phyloP scores from a whole-genome alignment of 2,113 vertebrate species.

The Mesitornis unicolor region DNA sequence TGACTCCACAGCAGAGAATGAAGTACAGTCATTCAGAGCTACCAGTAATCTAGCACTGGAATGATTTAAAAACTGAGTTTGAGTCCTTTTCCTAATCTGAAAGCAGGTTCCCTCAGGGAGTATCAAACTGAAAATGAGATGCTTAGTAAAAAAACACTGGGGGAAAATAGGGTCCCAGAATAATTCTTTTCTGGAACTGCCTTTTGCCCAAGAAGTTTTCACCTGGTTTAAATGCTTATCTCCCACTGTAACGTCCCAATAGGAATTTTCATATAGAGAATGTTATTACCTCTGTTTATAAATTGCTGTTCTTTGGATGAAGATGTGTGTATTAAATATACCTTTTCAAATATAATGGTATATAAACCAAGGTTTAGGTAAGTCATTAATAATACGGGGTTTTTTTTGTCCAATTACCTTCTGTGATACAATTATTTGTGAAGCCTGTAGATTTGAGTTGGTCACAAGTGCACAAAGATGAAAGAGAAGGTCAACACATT shows the following conservation, averaged over 20 bases:
- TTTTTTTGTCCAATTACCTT: neutral
- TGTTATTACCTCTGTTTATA: neutral
- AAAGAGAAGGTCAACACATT: conserved; percentile 61
- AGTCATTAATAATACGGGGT: neutral
- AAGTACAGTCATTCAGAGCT: neutral
- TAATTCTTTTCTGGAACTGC: neutral
- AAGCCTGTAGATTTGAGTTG: conserved; percentile 18
- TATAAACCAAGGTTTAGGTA: neutral
- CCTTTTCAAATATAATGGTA: neutral
- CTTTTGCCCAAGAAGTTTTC: neutral
- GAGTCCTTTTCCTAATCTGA: neutral
- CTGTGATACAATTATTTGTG: conserved; percentile 23
- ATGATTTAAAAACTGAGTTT: neutral
- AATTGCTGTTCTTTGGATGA: neutral
- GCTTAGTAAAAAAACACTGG: neutral
- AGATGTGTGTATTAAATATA: neutral
- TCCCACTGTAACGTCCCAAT: neutral
- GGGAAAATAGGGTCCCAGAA: neutral
- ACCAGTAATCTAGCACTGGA: neutral
- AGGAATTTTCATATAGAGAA: neutral
- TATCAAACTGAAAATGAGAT: neutral
- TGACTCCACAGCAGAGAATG: neutral
- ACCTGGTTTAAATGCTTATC: neutral
- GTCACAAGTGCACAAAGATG: conserved; percentile 31
- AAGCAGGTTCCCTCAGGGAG: neutral